Base-by-base conservation (phyloP, 1,140 invertebrate species). In the Rhyzopertha dominica region DNA sequence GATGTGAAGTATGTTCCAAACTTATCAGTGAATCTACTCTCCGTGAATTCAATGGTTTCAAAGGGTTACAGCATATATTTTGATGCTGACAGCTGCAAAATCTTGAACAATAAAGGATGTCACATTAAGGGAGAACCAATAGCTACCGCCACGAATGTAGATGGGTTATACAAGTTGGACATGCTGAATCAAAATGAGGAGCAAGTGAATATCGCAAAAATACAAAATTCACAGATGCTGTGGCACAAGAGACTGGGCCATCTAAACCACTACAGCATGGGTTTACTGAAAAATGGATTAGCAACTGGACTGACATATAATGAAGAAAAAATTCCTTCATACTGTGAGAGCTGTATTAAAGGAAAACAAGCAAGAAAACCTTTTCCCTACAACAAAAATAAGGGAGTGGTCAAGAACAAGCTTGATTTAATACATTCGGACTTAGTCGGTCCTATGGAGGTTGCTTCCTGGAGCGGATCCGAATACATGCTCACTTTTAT, bases 401-500 rank as follows among this genome's bases (percentile, higher is more conserved):
- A 48, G 22, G 47, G n/a, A n/a, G 12, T 43, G 20, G 34, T 48
- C 3, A 24, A 17, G 14, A 31, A 53, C 22, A 37, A 37, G 20
- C 37, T 53, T 7, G 50, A 53, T 16, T 26, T 53, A 20, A 43
- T 53, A 5, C 54, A 56, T 28, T 29, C 47, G 16, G 50, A 56
- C 29, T 17, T 55, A n/a, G 17, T 20, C 5, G 50, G 47, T 5
- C 47, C 51, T 4, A 54, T 56, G 43, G 39, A 40, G 26, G 24
- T 39, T 8, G 38, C 19, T n/a, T 54, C 48, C 7, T 39, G 24
- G 25, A 28, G 59, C 42, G 56, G 57, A 17, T 47, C 55, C 14
- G 51, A 43, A 9, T 72, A 70, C 37, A 53, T 68, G 37, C 25
- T 71, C 7, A 58, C 55, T 1, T 53, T 71, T 7, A 63, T 66